Conservation (phyloP, 2,797 vertebrate genomes). For the Ptychobarbus kaznakovi region DNA sequence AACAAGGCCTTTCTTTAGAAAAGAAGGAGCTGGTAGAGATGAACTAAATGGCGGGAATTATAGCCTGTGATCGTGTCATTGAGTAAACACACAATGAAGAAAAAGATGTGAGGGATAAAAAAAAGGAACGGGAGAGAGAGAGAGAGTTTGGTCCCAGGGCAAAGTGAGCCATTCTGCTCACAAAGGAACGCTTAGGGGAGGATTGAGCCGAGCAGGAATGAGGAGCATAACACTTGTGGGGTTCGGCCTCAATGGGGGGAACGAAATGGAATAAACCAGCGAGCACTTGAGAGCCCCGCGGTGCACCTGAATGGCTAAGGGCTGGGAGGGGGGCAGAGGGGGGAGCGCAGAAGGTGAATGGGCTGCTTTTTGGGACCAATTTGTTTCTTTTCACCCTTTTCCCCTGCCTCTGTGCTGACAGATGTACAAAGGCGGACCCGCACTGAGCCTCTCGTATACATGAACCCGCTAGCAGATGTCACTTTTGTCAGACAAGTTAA, state of each 20-base stretch:
- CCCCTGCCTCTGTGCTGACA: conserved; percentile 97
- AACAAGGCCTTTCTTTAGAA: conserved; percentile 72
- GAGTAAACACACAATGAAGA: conserved; percentile 86
- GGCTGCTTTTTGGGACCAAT: conserved; percentile 99
- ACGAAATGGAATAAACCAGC: conserved; percentile 99
- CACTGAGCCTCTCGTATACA: conserved; percentile 98
- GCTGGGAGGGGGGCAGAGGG: conserved; percentile 77
- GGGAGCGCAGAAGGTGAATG: conserved; percentile 97
- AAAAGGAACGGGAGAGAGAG: conserved; percentile 73
- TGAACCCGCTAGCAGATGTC: conserved; percentile 97
- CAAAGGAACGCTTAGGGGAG: conserved; percentile 87
- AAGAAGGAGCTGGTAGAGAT: conserved; percentile 77
- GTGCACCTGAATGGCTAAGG: conserved; percentile 94
- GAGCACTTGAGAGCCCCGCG: conserved; percentile 98
- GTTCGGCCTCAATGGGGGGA: conserved; percentile 92
- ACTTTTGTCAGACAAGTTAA: conserved; percentile 99
- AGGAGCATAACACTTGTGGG: conserved; percentile 99
- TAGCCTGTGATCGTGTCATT: conserved; percentile 80
- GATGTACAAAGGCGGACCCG: conserved; percentile 99
- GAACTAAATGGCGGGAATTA: conserved; percentile 84
- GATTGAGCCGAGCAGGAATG: conserved; percentile 86
- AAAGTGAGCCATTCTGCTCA: conserved; percentile 91
- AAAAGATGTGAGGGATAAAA: conserved; percentile 75
- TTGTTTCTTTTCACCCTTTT: conserved; percentile 99
- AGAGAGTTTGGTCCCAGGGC: conserved; percentile 85